Conservation (phyloP, 2,888 invertebrate genomes). For the Amphimallon solstitiale region DNA sequence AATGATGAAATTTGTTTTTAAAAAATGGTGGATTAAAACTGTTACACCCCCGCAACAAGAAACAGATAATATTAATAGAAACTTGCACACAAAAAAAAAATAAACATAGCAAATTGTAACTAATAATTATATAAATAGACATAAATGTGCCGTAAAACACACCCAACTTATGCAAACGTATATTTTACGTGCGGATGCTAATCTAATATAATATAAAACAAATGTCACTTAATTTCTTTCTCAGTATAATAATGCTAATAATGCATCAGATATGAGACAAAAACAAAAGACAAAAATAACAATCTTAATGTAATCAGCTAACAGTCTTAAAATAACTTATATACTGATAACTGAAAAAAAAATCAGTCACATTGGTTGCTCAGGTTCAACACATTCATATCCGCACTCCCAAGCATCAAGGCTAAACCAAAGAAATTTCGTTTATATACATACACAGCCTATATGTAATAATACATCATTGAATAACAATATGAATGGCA, state of each 20-base stretch:
- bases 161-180: conserved; percentile 51
- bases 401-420: conserved; percentile 41
- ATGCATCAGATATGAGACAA: conserved; percentile 26
- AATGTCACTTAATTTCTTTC: conserved; percentile 36
- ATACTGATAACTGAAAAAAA: conserved; percentile 60
- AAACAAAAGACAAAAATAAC: conserved; percentile 34
- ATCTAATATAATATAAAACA: conserved; percentile 48
- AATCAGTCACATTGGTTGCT: conserved; percentile 58
- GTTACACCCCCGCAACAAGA: conserved; percentile 57
- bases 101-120: conserved; percentile 55
- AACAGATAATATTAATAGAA: conserved; percentile 53
- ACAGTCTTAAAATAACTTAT: conserved; percentile 63
- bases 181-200: conserved; percentile 48
- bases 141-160: conserved; percentile 53
- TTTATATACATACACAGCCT: conserved; percentile 63
- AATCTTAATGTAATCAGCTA: conserved; percentile 57
- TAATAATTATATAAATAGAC: conserved; percentile 52
- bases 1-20: not conserved
- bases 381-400: conserved; percentile 47
- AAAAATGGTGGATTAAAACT: conserved; percentile 9
- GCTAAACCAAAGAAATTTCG: conserved; percentile 46
- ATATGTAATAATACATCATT: conserved; percentile 57
- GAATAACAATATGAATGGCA: conserved; percentile 40
- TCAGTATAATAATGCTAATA: conserved; percentile 29
- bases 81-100: conserved; percentile 58